phyloP scores from a whole-genome alignment of 2,888 invertebrate species.

The Ommatoiulus sabulosus region DNA sequence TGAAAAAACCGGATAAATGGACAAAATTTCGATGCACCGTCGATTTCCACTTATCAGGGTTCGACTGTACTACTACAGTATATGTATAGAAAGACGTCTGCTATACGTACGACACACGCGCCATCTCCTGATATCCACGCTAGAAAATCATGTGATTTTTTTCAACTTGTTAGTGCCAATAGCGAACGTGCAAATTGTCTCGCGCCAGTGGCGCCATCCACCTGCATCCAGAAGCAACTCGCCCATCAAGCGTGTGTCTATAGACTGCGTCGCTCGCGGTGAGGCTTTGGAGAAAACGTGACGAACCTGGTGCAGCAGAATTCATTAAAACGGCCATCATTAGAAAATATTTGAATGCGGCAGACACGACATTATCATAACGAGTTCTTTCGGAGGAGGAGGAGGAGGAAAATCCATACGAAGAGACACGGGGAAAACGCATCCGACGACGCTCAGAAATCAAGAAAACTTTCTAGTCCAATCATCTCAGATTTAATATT shows the following conservation, averaged over 20 bases:
- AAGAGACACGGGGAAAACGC: not conserved
- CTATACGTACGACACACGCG: too few species aligned
- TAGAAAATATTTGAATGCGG: slow-evolving; percentile 40
- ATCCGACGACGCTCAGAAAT: slow-evolving; percentile 4
- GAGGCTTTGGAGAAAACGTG: not conserved
- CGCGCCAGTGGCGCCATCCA: not conserved
- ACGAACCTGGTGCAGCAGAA: slow-evolving; percentile 40
- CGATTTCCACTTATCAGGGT: too few species aligned
- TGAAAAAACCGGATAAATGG: too few species aligned
- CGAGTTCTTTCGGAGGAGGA: slow-evolving; percentile 26
- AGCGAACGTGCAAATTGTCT: too few species aligned
- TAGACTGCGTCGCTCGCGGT: not conserved
- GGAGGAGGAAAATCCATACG: not conserved
- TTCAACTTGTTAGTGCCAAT: too few species aligned
- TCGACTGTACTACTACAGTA: too few species aligned
- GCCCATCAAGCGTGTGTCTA: not conserved
- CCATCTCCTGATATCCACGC: too few species aligned
- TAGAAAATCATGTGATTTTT: too few species aligned
- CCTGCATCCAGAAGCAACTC: not conserved
- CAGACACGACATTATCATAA: slow-evolving; percentile 40
- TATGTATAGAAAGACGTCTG: too few species aligned
- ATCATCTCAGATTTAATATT: slow-evolving; percentile 43
- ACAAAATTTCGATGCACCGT: too few species aligned
- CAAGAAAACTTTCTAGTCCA: slow-evolving; percentile 43
- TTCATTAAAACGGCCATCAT: slow-evolving; percentile 36